Percentiles rank a stretch among this genome's conserved stretches.
Conservation (phyloP, 2,113 vertebrate genomes). For the Formicarius rufipectus region DNA sequence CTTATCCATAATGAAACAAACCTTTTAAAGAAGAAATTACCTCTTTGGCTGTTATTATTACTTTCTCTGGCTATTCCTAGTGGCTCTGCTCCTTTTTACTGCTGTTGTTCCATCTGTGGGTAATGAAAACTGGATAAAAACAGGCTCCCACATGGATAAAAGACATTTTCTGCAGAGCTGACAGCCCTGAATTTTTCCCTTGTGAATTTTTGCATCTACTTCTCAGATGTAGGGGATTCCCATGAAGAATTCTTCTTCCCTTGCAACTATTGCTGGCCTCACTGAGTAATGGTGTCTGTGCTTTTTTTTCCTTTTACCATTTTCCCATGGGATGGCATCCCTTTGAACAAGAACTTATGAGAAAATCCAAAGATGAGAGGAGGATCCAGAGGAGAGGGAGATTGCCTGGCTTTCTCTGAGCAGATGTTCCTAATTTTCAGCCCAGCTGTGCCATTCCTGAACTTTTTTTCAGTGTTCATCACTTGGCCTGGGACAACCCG, state of each 20-base stretch:
- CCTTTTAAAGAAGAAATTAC: neutral
- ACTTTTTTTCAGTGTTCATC: neutral
- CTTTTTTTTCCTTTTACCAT: slow-evolving; percentile 4
- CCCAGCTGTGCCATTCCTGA: neutral
- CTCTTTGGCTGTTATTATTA: neutral
- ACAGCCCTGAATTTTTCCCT: neutral
- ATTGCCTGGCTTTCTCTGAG: neutral
- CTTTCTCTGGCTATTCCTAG: neutral
- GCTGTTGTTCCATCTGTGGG: neutral
- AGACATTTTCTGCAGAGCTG: neutral
- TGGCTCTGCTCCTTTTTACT: neutral
- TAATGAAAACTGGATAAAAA: neutral
- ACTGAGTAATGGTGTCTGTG: slow-evolving; percentile 41
- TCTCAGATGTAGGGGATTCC: slow-evolving; percentile 64
- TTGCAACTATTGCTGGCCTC: slow-evolving; percentile 34
- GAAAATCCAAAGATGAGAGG: slow-evolving; percentile 47
- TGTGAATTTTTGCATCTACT: slow-evolving; percentile 40
- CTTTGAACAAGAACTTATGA: slow-evolving; percentile 23
- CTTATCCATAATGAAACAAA: neutral
- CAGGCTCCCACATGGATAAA: slow-evolving; percentile 9
- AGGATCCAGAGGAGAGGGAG: neutral
- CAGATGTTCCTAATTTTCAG: slow-evolving; percentile 24
- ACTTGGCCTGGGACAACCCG: neutral
- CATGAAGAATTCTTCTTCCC: slow-evolving; percentile 60
- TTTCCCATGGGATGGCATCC: slow-evolving; percentile 46